Evolutionary conservation across 2,888 invertebrate species (phyloP), one percentile per base, ranked within the genome.

Genomic region (Tetrapedia diversipes): DNA sequence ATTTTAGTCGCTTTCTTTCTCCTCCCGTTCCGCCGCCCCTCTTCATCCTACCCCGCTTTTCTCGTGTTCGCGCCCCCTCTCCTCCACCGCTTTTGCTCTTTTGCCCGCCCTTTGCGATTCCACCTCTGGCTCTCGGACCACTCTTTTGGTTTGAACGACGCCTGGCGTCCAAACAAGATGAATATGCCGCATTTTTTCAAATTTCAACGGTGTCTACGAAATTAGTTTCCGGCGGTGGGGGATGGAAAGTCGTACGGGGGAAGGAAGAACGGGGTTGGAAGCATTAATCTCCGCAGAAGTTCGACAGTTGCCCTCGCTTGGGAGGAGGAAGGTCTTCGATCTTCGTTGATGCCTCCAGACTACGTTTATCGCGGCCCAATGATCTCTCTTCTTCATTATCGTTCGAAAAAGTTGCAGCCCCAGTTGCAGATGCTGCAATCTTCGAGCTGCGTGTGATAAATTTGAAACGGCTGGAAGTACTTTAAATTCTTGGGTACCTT

Each of bases 281-380:
- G 64, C 84, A 82, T 86, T 85, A 84, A 82, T 85, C 85, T 82
- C 60, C 59, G 67, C 47, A 66, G 61, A 75, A 84, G 77, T 85
- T 84, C 85, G 84, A 84, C 84, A 85, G 79, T 85, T 77, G 66
- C 77, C 69, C 73, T 71, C 68, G 53, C 59, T 32, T 66, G 60
- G 68, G 73, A 74, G 77, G 64, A 80, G 71, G 69, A 72, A 80
- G 56, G 76, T 79, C 77, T 71, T 83, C 81, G 83, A 80, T 84
- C 82, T 84, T 84, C 80, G 71, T 77, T 81, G 71, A 70, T 80
- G 80, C 73, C 74, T 78, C 45, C 54, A 27, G 76, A 56, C 78
- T 77, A 67, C 74, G 49, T 74, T 74, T 74, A 77, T 80, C 80
- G 77, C 47, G 65, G 68, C 61, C 69, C 66, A 80, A 75, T 67